Evolutionary conservation across 2,888 invertebrate species (phyloP).

Genomic region (Leptinotarsa tumamoca): DNA sequence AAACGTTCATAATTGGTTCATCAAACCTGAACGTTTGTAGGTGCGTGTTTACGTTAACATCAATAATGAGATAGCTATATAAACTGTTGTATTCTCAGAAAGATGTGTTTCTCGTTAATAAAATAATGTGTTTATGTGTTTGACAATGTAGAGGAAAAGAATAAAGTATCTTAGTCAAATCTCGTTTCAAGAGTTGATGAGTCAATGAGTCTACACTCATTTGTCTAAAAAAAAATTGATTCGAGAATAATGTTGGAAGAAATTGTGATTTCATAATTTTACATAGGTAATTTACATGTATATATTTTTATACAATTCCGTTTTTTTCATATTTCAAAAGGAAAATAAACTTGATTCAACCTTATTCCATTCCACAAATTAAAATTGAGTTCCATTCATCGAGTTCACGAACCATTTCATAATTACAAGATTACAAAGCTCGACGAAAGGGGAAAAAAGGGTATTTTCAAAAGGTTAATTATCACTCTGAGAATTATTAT

Average conservation of each 20-base stretch:
- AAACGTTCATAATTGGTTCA: background rate
- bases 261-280: no score
- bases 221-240: no score
- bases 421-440: slow-evolving; percentile 17
- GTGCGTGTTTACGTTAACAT: no score
- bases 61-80: no score
- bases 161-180: no score
- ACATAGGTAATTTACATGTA: background rate
- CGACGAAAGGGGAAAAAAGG: slow-evolving; percentile 20
- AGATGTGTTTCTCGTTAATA: no score
- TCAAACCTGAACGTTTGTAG: background rate
- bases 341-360: background rate
- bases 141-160: no score
- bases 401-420: slow-evolving; percentile 13
- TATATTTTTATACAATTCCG: background rate
- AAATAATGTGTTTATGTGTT: no score
- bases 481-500: slow-evolving; percentile 6
- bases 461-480: slow-evolving; percentile 17
- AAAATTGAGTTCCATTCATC: slow-evolving; percentile 5
- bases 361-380: slow-evolving; percentile 15
- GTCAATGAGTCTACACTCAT: no score
- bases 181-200: no score
- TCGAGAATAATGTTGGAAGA: no score
- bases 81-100: no score
- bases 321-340: background rate